Conservation (phyloP, 2,113 vertebrate genomes). For the Beaufortia kweichowensis region DNA sequence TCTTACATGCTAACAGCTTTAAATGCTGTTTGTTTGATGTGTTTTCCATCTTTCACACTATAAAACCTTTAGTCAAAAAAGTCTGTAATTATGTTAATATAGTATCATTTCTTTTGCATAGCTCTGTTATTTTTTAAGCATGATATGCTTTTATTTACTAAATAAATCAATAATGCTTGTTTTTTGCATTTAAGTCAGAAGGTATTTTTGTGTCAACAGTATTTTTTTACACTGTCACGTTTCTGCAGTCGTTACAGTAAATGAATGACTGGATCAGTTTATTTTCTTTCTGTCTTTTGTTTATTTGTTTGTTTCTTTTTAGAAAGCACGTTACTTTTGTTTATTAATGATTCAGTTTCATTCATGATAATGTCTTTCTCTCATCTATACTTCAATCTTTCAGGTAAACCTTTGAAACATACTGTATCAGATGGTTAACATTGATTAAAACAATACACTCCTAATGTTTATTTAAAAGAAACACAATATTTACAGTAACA, state of each 20-base stretch:
- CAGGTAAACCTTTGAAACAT: not conserved
- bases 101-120: not conserved
- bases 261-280: too few relatives aligned
- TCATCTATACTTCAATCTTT: not conserved
- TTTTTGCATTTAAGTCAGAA: too few relatives aligned
- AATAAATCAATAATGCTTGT: too few relatives aligned
- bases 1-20: not conserved
- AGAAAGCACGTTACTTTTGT: not conserved
- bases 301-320: not conserved
- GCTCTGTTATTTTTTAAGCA: too few relatives aligned
- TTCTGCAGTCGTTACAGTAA: not conserved
- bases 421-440: slow-evolving; percentile 13
- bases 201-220: not conserved
- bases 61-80: not conserved
- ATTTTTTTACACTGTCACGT: not conserved
- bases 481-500: too few relatives aligned
- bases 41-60: not conserved
- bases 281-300: not conserved
- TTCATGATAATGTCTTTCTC: not conserved
- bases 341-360: not conserved
- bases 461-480: not conserved
- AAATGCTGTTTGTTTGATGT: not conserved
- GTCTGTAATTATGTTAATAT: not conserved
- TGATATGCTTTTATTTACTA: too few relatives aligned
- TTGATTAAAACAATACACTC: not conserved